Evolutionary conservation across 1,140 invertebrate genomes (phyloP).

Genomic region (Aphaenogaster ashmeadi): DNA sequence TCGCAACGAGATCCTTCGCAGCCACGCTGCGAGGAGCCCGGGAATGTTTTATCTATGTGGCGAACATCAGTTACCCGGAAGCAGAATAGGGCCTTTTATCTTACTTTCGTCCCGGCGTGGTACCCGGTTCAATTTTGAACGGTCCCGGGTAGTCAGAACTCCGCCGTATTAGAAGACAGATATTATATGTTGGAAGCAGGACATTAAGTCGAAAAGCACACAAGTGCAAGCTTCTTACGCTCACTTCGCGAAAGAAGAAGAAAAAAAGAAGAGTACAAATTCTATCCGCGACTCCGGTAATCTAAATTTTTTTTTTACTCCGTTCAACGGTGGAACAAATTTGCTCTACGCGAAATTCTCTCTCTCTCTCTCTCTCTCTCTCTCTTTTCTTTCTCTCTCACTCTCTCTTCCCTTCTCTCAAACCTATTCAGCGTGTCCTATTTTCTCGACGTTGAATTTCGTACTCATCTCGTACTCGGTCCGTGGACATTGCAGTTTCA

Average conservation of each 20-base stretch:
- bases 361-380: neutral
- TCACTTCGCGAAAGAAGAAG: neutral
- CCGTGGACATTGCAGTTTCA: constrained; percentile 62
- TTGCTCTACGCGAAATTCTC: constrained; percentile 30
- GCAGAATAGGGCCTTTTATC: constrained; percentile 53
- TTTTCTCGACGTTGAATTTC: constrained; percentile 58
- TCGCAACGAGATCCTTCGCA: neutral
- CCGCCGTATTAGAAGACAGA: constrained; percentile 32
- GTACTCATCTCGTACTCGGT: constrained; percentile 63
- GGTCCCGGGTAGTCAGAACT: constrained; percentile 32
- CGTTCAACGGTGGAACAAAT: constrained; percentile 56
- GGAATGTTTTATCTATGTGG: constrained; percentile 44
- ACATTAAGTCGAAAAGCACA: constrained; percentile 55
- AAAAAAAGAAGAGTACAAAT: constrained; percentile 34
- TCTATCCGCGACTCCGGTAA: constrained; percentile 41
- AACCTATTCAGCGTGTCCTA: constrained; percentile 37
- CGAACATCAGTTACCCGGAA: constrained; percentile 53
- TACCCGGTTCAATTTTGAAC: constrained; percentile 43
- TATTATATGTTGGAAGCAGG: constrained; percentile 58
- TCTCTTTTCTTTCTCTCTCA: neutral
- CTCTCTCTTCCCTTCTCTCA: neutral
- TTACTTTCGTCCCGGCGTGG: constrained; percentile 39
- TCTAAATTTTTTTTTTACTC: constrained; percentile 46
- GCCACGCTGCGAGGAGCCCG: neutral
- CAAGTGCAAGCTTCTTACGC: constrained; percentile 49